Evolutionary conservation across 2,797 vertebrate species (phyloP), one percentile per base, ranked within the genome.

Genomic region (Mastacembelus armatus): DNA sequence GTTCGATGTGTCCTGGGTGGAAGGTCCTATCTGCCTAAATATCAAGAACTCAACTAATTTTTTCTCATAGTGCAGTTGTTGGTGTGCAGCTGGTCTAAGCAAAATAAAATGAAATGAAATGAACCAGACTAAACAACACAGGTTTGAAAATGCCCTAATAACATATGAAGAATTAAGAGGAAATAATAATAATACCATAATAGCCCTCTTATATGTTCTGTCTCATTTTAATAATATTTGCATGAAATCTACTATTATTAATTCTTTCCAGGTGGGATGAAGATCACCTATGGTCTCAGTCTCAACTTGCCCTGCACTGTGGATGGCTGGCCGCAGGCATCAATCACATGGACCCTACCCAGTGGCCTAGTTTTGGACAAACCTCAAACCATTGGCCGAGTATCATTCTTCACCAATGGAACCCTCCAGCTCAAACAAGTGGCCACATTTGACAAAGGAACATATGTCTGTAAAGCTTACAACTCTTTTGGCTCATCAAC

Each of bases 271-370:
- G 90, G 92, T 70, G 84, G 82, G n/a, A 79, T 93, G 52, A 93
- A 92, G 74, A 90, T 93, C 64, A 92, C 90, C 5, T 93, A 92
- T 10, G 92, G 93, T 61, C 83, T 91, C 26, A 91, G 56, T 47
- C 79, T 95, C 22, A 91, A 88, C 63, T 75, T 95, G 60, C 93
- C 90, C 26, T 95, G 94, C 64, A 74, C 74, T 19, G 91, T 89
- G 44, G 93, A 94, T 40, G 87, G 93, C 18, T 95, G 93, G 93
- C 94, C 92, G 0, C 90, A 90, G 52, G 88, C 90, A 55, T 80
- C 86, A 10, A 81, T 95, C 45, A 82, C 84, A 43, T 95, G 94
- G 94, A 94, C 88, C 10, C 82, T 95, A 27, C 94, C 94, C 43
- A 95, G 93, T 52, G 91, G 94, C 40, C 66, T 92, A 15, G 66